Percentiles rank a stretch among this genome's conserved stretches.
phyloP scores from a whole-genome alignment of 2,888 invertebrate species.

The Unio delphinus region DNA sequence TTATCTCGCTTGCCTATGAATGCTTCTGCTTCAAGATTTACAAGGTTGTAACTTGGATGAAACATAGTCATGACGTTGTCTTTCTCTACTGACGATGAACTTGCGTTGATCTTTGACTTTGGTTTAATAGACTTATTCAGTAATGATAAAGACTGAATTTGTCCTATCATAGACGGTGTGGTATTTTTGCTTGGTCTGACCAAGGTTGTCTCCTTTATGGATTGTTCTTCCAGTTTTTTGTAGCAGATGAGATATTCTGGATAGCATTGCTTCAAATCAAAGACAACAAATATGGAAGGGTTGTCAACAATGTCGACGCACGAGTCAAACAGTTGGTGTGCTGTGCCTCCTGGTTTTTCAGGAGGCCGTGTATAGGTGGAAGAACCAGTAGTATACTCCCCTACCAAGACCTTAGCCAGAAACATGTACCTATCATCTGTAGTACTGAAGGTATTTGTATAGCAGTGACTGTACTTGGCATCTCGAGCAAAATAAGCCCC shows the following conservation, averaged over 20 bases:
- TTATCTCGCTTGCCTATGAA: too few species aligned
- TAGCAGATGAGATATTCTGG: constrained; percentile 54
- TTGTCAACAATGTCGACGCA: constrained; percentile 44
- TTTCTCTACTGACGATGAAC: too few species aligned
- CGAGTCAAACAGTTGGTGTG: constrained; percentile 48
- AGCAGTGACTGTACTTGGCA: constrained; percentile 42
- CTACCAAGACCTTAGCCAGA: constrained; percentile 49
- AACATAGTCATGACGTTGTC: too few species aligned
- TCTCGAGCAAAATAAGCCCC: constrained; percentile 51
- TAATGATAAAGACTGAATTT: too few species aligned
- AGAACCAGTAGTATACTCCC: constrained; percentile 42
- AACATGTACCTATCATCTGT: constrained; percentile 45
- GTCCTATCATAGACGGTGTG: too few species aligned
- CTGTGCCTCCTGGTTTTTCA: constrained; percentile 18
- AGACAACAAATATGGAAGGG: constrained; percentile 52
- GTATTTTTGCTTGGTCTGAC: too few species aligned
- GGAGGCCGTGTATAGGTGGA: constrained; percentile 39
- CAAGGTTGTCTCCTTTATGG: too few species aligned
- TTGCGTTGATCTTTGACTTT: too few species aligned
- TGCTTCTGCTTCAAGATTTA: too few species aligned
- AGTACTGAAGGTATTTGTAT: constrained; percentile 12
- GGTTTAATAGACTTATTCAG: too few species aligned
- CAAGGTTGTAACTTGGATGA: too few species aligned
- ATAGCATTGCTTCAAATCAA: constrained; percentile 51
- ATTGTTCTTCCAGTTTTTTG: background rate